Evolutionary conservation across 2,113 vertebrate species (phyloP), one percentile per base, ranked within the genome.

Genomic region (Chloebia gouldiae): DNA sequence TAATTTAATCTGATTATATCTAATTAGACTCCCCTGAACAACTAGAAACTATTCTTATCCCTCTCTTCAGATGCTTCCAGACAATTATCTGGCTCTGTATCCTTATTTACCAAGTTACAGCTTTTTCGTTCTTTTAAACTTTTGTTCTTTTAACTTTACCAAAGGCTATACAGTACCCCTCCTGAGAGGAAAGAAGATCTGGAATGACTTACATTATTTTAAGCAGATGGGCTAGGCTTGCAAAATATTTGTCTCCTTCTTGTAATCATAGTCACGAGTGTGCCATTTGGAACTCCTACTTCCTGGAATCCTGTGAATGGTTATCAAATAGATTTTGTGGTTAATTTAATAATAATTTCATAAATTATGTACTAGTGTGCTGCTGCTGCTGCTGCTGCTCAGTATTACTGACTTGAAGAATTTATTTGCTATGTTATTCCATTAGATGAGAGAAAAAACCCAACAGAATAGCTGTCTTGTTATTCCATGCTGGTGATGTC

Each of bases 51-150:
- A 70, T 92, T 96, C 93, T 90, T 95, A 95, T 78, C 39, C 92
- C 40, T 94, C 71, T 60, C 85, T 96, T 91, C 86, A 87, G 63
- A 95, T 85, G 71, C 81, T 94, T 84, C 83, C 59, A 95, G 86
- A 75, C 23, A 86, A 76, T 83, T 96, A 92, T 86, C 59, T 83
- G 88, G 42, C 94, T 91, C 95, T 86, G 45, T 72, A 63, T 82
- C 66, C 57, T 28, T 90, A 50, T 94, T 88, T 81, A 80, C 78
- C 86, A 96, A 95, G 93, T 91, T 91, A 91, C 53, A 81, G 63
- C 61, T 96, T 90, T 87, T 96, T 96, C 92, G 83, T 90, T 97
- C 79, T 97, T 95, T 95, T 96, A 96, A 96, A 85, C 92, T 97
- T 96, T 66, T 86, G 81, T 96, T 97, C 88, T 79, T 92, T 88